phyloP scores from a whole-genome alignment of 2,888 invertebrate species.

The Pachliopta kotzebuea region DNA sequence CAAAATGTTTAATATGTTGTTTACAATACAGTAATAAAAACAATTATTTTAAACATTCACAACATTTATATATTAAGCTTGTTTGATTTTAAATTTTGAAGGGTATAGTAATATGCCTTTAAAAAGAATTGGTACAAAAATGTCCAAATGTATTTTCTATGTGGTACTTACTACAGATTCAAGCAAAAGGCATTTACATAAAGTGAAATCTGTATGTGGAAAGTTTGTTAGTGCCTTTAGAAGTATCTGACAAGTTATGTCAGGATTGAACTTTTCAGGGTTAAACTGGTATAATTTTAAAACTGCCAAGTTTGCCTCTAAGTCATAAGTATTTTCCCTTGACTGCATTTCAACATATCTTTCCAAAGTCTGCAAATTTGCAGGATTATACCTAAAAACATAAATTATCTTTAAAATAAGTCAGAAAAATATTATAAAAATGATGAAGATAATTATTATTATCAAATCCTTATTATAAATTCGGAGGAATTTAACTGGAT shows the following conservation, averaged over 20 bases:
- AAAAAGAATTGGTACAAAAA: background rate
- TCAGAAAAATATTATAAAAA: no score
- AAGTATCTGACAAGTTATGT: conserved; percentile 93
- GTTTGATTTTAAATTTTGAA: no score
- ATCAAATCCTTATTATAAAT: no score
- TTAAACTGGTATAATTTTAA: conserved; percentile 98
- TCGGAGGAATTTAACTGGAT: no score
- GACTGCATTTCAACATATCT: conserved; percentile 96
- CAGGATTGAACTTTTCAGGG: conserved; percentile 90
- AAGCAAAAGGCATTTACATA: conserved; percentile 97
- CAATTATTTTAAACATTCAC: no score
- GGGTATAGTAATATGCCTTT: no score
- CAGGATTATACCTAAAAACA: conserved; percentile 93
- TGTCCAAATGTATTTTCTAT: background rate
- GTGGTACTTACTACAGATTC: conserved; percentile 77
- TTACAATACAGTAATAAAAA: background rate
- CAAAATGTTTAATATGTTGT: background rate
- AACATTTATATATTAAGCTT: no score
- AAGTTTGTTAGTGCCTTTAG: conserved; percentile 97
- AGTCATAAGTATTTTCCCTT: conserved; percentile 95
- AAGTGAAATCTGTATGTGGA: conserved; percentile 98
- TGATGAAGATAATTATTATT: no score
- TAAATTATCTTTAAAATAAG: background rate
- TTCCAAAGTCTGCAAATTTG: conserved; percentile 94
- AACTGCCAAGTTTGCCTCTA: conserved; percentile 98